phyloP scores from a whole-genome alignment of 2,888 invertebrate genomes.

The Drosophila leonis region DNA sequence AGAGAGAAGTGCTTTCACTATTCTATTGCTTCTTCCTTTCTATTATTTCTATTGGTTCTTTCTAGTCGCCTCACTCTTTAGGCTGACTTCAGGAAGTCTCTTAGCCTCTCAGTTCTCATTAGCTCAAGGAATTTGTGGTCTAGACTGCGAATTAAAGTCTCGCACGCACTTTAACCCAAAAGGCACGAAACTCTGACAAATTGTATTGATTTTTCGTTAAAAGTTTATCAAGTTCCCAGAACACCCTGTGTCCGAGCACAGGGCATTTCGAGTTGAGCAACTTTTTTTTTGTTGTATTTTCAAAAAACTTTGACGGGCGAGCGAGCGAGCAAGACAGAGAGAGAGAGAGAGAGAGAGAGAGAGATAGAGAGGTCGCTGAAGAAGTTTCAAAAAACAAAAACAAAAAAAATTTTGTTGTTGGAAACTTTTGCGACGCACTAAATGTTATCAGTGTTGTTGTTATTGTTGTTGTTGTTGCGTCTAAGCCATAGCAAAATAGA shows the following conservation, averaged over 20 bases:
- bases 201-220: conserved; percentile 61
- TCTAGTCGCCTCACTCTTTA: not conserved
- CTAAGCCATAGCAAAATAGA: conserved; percentile 44
- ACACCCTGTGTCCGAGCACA: conserved; percentile 4
- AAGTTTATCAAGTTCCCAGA: conserved; percentile 2
- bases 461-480: conserved; percentile 51
- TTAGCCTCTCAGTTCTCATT: not conserved
- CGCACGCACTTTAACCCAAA: conserved; percentile 52
- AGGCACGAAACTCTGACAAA: conserved; percentile 29
- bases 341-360: not conserved
- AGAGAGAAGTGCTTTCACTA: too few species aligned
- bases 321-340: not conserved
- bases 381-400: conserved; percentile 56
- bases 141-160: conserved; percentile 56
- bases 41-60: not conserved
- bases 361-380: conserved; percentile 55
- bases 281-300: conserved; percentile 59
- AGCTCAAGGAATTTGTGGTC: conserved; percentile 1
- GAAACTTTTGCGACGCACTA: conserved; percentile 78
- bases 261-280: conserved; percentile 35
- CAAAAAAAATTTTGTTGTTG: conserved; percentile 40
- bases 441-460: conserved; percentile 64
- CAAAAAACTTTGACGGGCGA: conserved; percentile 58
- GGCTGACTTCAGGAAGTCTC: not conserved
- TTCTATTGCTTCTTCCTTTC: not conserved